Evolutionary conservation across 2,113 vertebrate species (phyloP).

Genomic region (Glareola pratincola): DNA sequence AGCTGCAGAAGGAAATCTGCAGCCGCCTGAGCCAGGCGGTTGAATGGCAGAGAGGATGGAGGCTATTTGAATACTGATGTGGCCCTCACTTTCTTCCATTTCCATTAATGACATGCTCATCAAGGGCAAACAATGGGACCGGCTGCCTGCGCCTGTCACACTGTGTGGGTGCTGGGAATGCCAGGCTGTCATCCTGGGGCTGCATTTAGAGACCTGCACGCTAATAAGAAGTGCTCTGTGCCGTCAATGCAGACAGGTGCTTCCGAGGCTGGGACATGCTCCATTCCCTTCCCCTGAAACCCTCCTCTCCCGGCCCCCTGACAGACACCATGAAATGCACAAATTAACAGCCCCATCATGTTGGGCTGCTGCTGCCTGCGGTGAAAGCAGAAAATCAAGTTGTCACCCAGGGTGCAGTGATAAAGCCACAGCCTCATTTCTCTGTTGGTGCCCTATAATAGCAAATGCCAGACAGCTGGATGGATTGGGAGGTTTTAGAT

Average conservation of each 20-base stretch:
- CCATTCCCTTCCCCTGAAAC: conserved; percentile 80
- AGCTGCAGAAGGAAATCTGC: conserved; percentile 71
- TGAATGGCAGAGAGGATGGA: conserved; percentile 86
- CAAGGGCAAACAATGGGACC: conserved; percentile 94
- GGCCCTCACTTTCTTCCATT: conserved; percentile 88
- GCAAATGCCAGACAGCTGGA: conserved; percentile 87
- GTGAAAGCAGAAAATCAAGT: conserved; percentile 94
- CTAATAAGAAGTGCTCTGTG: conserved; percentile 92
- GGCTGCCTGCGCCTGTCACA: conserved; percentile 88
- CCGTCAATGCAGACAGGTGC: conserved; percentile 91
- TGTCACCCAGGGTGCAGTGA: conserved; percentile 87
- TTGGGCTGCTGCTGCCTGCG: conserved; percentile 84
- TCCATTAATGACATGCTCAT: conserved; percentile 94
- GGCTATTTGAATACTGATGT: conserved; percentile 97
- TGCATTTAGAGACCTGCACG: conserved; percentile 85
- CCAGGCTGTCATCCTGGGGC: conserved; percentile 81
- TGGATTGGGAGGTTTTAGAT: conserved; percentile 80
- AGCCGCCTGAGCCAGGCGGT: conserved; percentile 72
- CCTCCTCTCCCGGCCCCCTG: conserved; percentile 77
- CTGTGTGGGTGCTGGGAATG: conserved; percentile 81
- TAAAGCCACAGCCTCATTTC: conserved; percentile 85
- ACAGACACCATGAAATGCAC: conserved; percentile 89
- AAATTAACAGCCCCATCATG: conserved; percentile 93
- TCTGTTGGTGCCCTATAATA: conserved; percentile 87
- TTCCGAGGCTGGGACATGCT: conserved; percentile 87